Evolutionary conservation across 1,140 invertebrate genomes (phyloP), one percentile per base, ranked within the genome.

Genomic region (Zaprionus davidi): DNA sequence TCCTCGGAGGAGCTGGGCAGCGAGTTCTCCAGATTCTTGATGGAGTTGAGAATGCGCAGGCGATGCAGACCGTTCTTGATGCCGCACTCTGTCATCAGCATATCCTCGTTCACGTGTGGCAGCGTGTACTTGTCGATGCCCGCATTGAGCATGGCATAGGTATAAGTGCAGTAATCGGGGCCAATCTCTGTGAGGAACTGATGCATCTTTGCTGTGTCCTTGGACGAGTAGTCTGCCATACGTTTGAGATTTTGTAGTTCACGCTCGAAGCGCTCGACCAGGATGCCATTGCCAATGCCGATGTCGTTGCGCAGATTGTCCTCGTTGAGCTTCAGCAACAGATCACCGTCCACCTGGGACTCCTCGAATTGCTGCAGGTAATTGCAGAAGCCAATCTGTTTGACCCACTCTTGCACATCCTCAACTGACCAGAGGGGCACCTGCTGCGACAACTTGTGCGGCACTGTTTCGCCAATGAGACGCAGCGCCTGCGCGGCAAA

Each of bases 331-430:
- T 99, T 97, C 12, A 99, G 93, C 64, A 99, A 93, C 26, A 99
- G 94, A 94, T 99, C 99, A n/a, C 99, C 99, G 93, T 99, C 99
- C 2, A 99, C 98, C 92, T 97, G 95, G 87, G 98, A 98, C 44
- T 97, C 96, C 11, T 96, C 95, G 90, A 99, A 99, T 85, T 96
- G 96, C 5, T 94, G 93, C 0, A 96, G 95, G 85, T 96, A 98
- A 78, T 97, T 96, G 7, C 94, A 94, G 93, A 99, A 99, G 0
- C 98, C 99, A 90, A 99, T 99, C 94, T 98, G 98, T 90, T 98
- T 98, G 0, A 99, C 97, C 99, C 99, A 99, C 93, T 99, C 98
- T 73, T 96, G 94, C 0, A 99, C 99, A 93, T 99, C 99, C 91
- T 98, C 97, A 4, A 96, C 96, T 0, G 97, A 99, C 99, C 99